Evolutionary conservation across 2,888 invertebrate species (phyloP).

Genomic region (Pseudanteris insignis): DNA sequence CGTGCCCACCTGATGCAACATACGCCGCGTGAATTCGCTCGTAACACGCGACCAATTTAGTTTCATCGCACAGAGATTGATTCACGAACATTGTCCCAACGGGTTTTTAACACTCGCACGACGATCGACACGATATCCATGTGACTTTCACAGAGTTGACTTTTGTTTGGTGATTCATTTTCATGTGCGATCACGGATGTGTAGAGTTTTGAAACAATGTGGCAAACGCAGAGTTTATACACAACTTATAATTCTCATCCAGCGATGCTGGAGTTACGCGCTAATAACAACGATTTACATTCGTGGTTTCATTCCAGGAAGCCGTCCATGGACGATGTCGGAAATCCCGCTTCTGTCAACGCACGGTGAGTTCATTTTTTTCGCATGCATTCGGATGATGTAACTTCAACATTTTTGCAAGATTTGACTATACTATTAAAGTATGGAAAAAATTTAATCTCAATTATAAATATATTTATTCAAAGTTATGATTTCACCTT

Average conservation of each 20-base stretch:
- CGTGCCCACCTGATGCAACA: slow-evolving; percentile 23
- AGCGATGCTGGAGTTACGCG: slow-evolving; percentile 60
- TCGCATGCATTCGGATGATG: too few species aligned
- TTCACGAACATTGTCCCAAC: too few species aligned
- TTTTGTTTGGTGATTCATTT: too few species aligned
- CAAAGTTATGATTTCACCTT: too few species aligned
- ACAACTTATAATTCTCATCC: slow-evolving; percentile 58
- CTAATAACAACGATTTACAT: slow-evolving; percentile 65
- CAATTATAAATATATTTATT: too few species aligned
- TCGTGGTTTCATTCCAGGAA: slow-evolving; percentile 77
- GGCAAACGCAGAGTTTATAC: slow-evolving; percentile 60
- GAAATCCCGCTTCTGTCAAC: slow-evolving; percentile 85
- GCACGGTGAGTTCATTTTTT: slow-evolving; percentile 78
- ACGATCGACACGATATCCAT: too few species aligned
- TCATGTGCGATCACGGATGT: background rate
- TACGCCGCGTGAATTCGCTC: slow-evolving; percentile 25
- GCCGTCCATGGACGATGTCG: slow-evolving; percentile 86
- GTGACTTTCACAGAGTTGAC: too few species aligned
- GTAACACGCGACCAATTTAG: slow-evolving; percentile 20
- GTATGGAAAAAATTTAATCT: background rate
- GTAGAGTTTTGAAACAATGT: slow-evolving; percentile 59
- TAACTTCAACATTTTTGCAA: too few species aligned
- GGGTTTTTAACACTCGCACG: too few species aligned
- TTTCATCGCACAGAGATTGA: too few species aligned
- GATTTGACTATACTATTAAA: too few species aligned